A percentile compares a stretch with the other conserved stretches of the same genome.
These are phyloP conservation scores for Kryptolebias marmoratus DNA, from an alignment of 2,113 vertebrate species.

Conservation along the genomic window DNA sequence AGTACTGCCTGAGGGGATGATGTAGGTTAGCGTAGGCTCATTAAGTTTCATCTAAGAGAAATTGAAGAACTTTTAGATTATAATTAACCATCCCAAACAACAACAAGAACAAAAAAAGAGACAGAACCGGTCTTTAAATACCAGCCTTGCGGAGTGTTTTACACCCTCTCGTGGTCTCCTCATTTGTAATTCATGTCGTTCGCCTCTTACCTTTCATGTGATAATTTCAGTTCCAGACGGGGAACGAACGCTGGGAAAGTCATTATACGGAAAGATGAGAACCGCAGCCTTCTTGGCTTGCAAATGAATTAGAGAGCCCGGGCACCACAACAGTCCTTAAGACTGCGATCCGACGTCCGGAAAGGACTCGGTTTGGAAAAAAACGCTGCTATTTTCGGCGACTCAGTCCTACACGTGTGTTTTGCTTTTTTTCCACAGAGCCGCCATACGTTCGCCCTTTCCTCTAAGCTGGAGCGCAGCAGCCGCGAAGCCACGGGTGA, in stretches of 20 bases:
- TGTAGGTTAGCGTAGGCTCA: constrained; percentile 6
- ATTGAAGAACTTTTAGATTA: not conserved
- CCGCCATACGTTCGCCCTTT: not conserved
- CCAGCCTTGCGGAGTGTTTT: constrained; percentile 18
- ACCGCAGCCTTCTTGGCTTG: constrained; percentile 46
- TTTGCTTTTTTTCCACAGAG: constrained; percentile 1
- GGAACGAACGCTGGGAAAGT: constrained; percentile 38
- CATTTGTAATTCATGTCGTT: constrained; percentile 22
- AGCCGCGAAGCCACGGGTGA: not conserved
- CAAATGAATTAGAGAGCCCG: constrained; percentile 32
- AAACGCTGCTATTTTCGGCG: constrained; percentile 1
- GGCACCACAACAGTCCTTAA: constrained; percentile 20
- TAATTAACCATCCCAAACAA: constrained; percentile 6
- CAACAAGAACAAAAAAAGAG: not conserved
- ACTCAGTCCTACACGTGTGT: constrained; percentile 1
- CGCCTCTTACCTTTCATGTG: constrained; percentile 52
- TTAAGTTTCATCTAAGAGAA: constrained; percentile 1
- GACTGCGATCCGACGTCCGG: constrained; percentile 21
- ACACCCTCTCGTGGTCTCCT: constrained; percentile 10
- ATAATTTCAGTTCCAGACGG: constrained; percentile 63
- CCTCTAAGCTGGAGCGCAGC: not conserved
- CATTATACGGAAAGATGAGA: constrained; percentile 59
- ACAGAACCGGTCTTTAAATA: constrained; percentile 18
- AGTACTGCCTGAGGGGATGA: constrained; percentile 8
- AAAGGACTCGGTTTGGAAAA: constrained; percentile 3